Percentiles rank a stretch among this genome's conserved stretches.
Conservation (phyloP, 2,113 vertebrate species). For the Tenebrosternarchus preto region DNA sequence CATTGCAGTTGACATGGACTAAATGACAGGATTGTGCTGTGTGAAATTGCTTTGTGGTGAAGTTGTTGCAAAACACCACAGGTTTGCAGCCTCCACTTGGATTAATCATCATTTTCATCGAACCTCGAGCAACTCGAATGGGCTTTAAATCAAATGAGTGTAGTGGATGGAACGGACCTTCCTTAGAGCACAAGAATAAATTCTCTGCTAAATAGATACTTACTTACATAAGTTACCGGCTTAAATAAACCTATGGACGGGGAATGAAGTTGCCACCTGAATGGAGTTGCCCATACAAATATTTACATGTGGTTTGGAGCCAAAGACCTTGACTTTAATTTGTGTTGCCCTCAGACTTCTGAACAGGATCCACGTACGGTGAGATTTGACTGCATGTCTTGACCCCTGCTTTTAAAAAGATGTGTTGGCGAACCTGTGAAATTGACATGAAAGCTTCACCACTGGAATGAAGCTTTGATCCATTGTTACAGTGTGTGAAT, state of each 20-base stretch:
- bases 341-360: slow-evolving; percentile 35
- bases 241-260: slow-evolving; percentile 62
- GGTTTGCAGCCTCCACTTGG: neutral
- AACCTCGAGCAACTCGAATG: too few species aligned
- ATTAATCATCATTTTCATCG: neutral
- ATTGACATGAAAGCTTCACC: too few species aligned
- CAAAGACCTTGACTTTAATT: slow-evolving; percentile 61
- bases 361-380: slow-evolving; percentile 26
- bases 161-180: slow-evolving; percentile 47
- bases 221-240: slow-evolving; percentile 65
- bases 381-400: neutral
- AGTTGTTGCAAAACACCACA: too few species aligned
- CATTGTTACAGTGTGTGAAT: too few species aligned
- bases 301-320: slow-evolving; percentile 68
- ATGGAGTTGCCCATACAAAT: slow-evolving; percentile 68
- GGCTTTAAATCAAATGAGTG: slow-evolving; percentile 53
- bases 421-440: neutral
- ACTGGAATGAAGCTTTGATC: too few species aligned
- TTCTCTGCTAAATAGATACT: slow-evolving; percentile 55
- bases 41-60: too few species aligned
- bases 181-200: slow-evolving; percentile 48
- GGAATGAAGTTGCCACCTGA: slow-evolving; percentile 59
- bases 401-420: neutral
- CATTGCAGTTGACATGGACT: too few species aligned
- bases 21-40: too few species aligned